Conservation (phyloP, 2,113 vertebrate species). For the Ciconia maguari region DNA sequence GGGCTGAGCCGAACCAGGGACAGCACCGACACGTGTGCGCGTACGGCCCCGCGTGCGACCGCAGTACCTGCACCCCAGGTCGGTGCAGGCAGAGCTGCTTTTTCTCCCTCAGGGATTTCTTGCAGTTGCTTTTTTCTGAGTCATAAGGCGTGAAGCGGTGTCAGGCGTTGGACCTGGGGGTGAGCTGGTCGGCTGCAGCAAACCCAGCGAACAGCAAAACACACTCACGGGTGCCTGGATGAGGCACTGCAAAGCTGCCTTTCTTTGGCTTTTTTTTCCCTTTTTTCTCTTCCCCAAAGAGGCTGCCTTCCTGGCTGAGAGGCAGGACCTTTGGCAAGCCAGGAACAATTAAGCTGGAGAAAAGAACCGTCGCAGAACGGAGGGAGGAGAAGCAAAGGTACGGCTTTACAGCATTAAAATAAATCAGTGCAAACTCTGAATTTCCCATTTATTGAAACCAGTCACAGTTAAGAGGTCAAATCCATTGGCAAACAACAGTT, state of each 20-base stretch:
- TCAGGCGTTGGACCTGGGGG: background rate
- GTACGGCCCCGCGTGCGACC: background rate
- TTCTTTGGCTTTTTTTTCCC: background rate
- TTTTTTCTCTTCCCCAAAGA: background rate
- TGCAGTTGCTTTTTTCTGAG: background rate
- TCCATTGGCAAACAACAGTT: conserved; percentile 49
- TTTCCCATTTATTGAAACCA: conserved; percentile 70
- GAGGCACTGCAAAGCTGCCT: background rate
- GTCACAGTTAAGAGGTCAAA: conserved; percentile 72
- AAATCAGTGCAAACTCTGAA: background rate
- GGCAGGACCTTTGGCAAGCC: background rate
- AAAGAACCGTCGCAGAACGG: fast-evolving
- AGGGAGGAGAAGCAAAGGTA: background rate
- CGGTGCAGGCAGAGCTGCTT: background rate
- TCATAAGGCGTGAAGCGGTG: background rate
- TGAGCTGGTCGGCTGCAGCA: background rate
- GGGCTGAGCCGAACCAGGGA: background rate
- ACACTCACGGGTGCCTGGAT: background rate
- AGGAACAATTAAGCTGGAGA: background rate
- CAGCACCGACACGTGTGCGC: background rate
- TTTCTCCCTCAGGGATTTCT: background rate
- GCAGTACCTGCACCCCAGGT: background rate
- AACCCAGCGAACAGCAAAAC: background rate
- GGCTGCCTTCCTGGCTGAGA: background rate
- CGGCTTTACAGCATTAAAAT: fast-evolving